Conservation (phyloP, 2,113 vertebrate genomes). For the Diadophis punctatus region DNA sequence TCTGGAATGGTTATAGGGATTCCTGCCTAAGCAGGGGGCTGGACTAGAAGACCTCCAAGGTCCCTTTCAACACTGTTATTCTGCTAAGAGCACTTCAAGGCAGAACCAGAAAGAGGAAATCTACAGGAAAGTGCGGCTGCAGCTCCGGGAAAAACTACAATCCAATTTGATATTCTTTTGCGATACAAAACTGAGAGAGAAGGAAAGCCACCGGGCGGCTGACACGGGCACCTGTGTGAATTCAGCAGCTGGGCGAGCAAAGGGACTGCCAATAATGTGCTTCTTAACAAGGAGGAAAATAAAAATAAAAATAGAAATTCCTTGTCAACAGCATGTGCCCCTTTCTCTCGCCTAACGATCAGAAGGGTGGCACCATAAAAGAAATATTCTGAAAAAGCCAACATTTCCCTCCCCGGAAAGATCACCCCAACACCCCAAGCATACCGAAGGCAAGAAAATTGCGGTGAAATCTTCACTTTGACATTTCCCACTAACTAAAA, state of each 20-base stretch:
- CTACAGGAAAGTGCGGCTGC: background rate
- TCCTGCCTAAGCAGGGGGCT: no score
- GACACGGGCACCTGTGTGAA: background rate
- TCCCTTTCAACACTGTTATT: no score
- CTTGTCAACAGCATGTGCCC: background rate
- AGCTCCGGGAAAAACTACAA: fast-evolving
- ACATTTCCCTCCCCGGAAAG: conserved; percentile 40
- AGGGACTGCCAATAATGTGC: conserved; percentile 28
- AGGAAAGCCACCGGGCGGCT: background rate
- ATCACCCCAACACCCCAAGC: conserved; percentile 53
- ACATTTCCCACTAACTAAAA: conserved; percentile 53
- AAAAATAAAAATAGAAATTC: conserved; percentile 42
- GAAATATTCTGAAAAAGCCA: conserved; percentile 44
- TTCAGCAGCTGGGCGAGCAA: background rate
- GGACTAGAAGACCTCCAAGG: no score
- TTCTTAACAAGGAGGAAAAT: conserved; percentile 41
- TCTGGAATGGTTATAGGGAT: no score
- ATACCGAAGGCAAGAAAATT: conserved; percentile 17
- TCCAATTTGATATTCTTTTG: background rate
- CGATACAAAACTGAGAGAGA: background rate
- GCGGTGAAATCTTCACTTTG: conserved; percentile 28
- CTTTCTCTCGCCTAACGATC: conserved; percentile 36
- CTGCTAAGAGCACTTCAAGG: background rate
- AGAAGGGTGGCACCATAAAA: conserved; percentile 45
- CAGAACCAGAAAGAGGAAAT: background rate